Percentiles rank a stretch among this genome's conserved stretches.
Evolutionary conservation across 1,140 invertebrate genomes (phyloP).

Genomic region (Tetramorium alpestre): DNA sequence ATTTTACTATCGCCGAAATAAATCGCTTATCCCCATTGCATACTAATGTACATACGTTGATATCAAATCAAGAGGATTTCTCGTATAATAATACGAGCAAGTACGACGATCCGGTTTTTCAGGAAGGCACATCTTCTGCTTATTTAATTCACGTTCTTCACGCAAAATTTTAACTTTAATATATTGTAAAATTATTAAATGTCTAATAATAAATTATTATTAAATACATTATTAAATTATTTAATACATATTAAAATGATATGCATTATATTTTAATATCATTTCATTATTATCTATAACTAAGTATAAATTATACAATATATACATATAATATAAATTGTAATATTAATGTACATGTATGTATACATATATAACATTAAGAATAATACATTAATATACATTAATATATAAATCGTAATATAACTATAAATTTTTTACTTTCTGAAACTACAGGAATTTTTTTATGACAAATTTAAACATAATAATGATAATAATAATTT

Average conservation of each 20-base stretch:
- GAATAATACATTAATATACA: too few species aligned
- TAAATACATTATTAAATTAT: too few species aligned
- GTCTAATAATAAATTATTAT: too few species aligned
- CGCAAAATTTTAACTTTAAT: not conserved
- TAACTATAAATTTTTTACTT: not conserved
- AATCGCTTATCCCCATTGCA: conserved; percentile 29
- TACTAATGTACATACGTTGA: conserved; percentile 2
- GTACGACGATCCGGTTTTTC: not conserved
- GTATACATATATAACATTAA: too few species aligned
- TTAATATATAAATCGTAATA: too few species aligned
- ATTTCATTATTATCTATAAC: too few species aligned
- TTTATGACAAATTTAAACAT: not conserved
- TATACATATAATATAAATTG: too few species aligned
- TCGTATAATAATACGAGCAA: not conserved
- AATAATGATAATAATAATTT: not conserved
- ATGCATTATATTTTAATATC: too few species aligned
- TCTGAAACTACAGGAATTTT: not conserved
- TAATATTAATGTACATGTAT: too few species aligned
- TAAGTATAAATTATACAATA: too few species aligned
- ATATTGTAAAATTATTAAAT: too few species aligned
- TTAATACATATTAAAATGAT: too few species aligned
- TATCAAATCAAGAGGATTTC: not conserved
- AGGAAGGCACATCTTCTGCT: not conserved
- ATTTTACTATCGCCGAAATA: conserved; percentile 19
- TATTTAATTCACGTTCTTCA: not conserved